phyloP scores from a whole-genome alignment of 1,140 invertebrate species.

The Aphaenogaster rudis region DNA sequence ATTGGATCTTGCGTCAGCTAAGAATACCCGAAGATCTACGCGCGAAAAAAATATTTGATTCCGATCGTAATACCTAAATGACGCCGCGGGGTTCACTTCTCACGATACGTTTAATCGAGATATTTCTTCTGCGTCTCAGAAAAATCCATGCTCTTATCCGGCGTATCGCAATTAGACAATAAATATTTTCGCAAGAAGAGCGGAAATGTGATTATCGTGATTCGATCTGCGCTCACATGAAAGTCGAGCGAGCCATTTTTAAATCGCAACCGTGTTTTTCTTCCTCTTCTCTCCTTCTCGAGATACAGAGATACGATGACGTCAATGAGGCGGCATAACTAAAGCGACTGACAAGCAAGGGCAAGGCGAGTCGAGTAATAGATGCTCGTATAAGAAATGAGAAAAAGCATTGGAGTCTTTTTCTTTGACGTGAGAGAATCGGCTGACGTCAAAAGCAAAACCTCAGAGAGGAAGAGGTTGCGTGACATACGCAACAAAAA shows the following conservation, averaged over 20 bases:
- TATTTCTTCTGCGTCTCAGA: background rate
- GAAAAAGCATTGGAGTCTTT: constrained; percentile 49
- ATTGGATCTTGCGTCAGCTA: constrained; percentile 14
- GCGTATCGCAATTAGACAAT: background rate
- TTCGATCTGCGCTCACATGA: constrained; percentile 16
- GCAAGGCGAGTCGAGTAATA: constrained; percentile 63
- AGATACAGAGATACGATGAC: constrained; percentile 35
- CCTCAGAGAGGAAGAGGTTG: constrained; percentile 1
- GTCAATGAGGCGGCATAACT: constrained; percentile 57
- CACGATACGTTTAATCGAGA: background rate
- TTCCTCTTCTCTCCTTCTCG: background rate
- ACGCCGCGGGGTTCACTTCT: background rate
- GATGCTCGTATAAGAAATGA: constrained; percentile 63
- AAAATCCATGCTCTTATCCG: background rate
- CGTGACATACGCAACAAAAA: constrained; percentile 11
- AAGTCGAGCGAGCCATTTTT: constrained; percentile 15
- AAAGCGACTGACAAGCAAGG: constrained; percentile 56
- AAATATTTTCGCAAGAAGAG: background rate
- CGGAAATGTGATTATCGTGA: constrained; percentile 14
- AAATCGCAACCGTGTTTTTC: constrained; percentile 10
- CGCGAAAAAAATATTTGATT: background rate
- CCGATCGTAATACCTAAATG: background rate
- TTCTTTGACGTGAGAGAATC: constrained; percentile 64
- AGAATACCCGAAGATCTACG: background rate
- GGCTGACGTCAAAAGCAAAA: constrained; percentile 16